Percentiles rank a stretch among this genome's conserved stretches.
Evolutionary conservation across 2,797 vertebrate species (phyloP).

Genomic region (Neosalanx taihuensis): DNA sequence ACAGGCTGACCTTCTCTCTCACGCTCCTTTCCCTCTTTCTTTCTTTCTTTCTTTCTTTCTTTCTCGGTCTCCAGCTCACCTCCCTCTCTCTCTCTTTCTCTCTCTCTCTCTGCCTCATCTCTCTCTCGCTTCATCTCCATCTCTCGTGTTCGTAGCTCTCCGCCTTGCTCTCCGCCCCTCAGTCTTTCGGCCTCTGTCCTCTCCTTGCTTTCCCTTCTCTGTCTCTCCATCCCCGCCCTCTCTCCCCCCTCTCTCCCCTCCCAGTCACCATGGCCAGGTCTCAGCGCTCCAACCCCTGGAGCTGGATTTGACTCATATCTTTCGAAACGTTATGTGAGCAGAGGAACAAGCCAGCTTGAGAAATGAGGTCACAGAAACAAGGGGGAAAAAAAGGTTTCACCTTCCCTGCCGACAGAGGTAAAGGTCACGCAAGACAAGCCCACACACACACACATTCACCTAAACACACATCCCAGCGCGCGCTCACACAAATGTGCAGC

Average conservation of each 20-base stretch:
- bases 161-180: not conserved
- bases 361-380: slow-evolving; percentile 62
- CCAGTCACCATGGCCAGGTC: slow-evolving; percentile 3
- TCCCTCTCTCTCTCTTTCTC: not conserved
- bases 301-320: slow-evolving; percentile 65
- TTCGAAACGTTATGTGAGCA: not conserved
- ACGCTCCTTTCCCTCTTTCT: not conserved
- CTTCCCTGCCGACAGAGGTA: slow-evolving; percentile 58
- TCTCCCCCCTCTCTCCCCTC: too few species aligned
- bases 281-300: slow-evolving; percentile 39
- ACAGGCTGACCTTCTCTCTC: slow-evolving; percentile 39
- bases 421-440: slow-evolving; percentile 57
- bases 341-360: slow-evolving; percentile 56
- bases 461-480: not conserved
- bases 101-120: not conserved
- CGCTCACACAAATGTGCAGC: slow-evolving; percentile 4
- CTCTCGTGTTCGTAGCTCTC: not conserved
- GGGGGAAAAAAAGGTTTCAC: slow-evolving; percentile 51
- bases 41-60: too few species aligned
- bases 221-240: too few species aligned
- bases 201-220: too few species aligned
- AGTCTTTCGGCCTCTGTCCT: too few species aligned
- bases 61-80: too few species aligned
- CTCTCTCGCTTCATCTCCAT: not conserved
- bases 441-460: slow-evolving; percentile 1